phyloP scores from a whole-genome alignment of 2,797 vertebrate genomes.

The Lepus townsendii region DNA sequence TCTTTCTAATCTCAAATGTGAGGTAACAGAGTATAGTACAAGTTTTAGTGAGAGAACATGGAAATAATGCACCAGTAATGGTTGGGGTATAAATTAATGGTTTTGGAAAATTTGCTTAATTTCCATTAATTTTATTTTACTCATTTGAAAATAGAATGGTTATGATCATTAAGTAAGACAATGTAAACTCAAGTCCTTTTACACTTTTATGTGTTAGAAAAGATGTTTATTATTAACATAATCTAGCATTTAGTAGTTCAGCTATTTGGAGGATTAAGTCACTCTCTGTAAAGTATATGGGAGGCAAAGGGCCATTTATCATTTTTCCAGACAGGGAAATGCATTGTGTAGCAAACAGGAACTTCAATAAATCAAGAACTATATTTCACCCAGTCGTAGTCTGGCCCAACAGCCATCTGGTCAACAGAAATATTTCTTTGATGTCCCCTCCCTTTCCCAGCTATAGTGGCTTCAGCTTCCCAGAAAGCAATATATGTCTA shows the following conservation, averaged over 20 bases:
- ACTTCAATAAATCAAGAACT: not conserved
- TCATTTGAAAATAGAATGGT: not conserved
- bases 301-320: not conserved
- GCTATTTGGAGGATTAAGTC: not conserved
- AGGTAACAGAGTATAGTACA: not conserved
- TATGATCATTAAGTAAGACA: not conserved
- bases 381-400: not conserved
- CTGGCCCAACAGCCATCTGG: not conserved
- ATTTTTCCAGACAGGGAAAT: not conserved
- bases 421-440: not conserved
- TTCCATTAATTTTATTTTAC: conserved; percentile 22
- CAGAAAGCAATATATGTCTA: not conserved
- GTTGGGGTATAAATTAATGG: not conserved
- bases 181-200: not conserved
- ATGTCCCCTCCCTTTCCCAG: not conserved
- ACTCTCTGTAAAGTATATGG: not conserved
- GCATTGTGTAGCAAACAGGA: not conserved
- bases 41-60: not conserved
- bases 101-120: conserved; percentile 7
- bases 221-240: not conserved
- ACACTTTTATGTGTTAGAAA: not conserved
- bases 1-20: not conserved
- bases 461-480: not conserved
- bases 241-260: not conserved
- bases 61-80: not conserved